Conservation (phyloP, 2,888 invertebrate genomes). For the Argyra leucocephala region DNA sequence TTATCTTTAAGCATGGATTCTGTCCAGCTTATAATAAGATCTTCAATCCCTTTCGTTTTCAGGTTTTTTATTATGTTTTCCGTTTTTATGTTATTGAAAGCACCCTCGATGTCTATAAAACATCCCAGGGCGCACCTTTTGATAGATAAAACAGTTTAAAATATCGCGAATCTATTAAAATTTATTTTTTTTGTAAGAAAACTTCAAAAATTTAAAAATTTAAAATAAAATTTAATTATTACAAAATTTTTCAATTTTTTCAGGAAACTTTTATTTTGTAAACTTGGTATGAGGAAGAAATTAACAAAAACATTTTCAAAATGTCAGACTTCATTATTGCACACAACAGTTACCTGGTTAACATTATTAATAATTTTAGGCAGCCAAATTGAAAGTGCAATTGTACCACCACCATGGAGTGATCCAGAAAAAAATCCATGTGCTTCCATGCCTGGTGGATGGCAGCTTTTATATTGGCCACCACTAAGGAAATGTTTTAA, state of each 20-base stretch:
- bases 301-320: background rate
- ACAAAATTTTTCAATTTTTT: background rate
- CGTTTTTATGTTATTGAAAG: no score
- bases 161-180: no score
- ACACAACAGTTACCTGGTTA: background rate
- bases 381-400: conserved; percentile 36
- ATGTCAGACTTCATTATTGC: background rate
- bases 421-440: conserved; percentile 73
- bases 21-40: no score
- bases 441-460: conserved; percentile 67
- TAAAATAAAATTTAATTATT: no score
- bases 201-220: no score
- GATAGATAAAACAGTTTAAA: no score
- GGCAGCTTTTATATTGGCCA: conserved; percentile 80
- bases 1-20: no score
- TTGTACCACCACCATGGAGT: conserved; percentile 79
- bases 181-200: no score
- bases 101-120: no score
- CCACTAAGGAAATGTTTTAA: conserved; percentile 75
- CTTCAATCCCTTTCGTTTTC: no score
- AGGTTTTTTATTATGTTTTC: no score
- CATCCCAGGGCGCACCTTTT: no score
- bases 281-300: background rate
- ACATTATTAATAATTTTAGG: conserved; percentile 26
- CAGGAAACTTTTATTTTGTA: background rate